phyloP scores from a whole-genome alignment of 2,113 vertebrate genomes.

The Urocitellus parryii region DNA sequence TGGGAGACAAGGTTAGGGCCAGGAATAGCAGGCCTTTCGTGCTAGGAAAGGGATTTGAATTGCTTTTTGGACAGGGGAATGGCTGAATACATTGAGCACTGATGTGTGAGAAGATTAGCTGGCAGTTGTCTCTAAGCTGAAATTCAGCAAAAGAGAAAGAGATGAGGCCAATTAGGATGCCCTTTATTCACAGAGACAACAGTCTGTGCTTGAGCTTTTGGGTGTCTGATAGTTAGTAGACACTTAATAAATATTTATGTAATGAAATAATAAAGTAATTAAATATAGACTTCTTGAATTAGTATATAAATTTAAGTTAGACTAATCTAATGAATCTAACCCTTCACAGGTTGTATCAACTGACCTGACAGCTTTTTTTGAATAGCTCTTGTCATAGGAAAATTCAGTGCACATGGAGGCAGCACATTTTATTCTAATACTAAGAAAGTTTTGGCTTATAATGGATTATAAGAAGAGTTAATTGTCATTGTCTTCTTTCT shows the following conservation, averaged over 20 bases:
- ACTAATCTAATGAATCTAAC: slow-evolving; percentile 15
- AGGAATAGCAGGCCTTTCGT: background rate
- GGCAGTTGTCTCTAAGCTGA: slow-evolving; percentile 55
- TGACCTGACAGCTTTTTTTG: slow-evolving; percentile 64
- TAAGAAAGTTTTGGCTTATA: slow-evolving; percentile 22
- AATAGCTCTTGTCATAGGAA: slow-evolving; percentile 50
- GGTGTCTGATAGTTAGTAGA: slow-evolving; percentile 62
- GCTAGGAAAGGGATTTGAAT: slow-evolving; percentile 48
- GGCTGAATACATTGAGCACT: slow-evolving; percentile 50
- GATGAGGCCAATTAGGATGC: slow-evolving; percentile 56
- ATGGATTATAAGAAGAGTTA: slow-evolving; percentile 11
- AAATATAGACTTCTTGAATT: slow-evolving; percentile 49
- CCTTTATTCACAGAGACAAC: slow-evolving; percentile 64
- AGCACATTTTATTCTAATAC: background rate
- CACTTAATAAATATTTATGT: slow-evolving; percentile 77
- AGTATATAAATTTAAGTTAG: slow-evolving; percentile 56
- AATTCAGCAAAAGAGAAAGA: slow-evolving; percentile 43
- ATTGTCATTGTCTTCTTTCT: background rate
- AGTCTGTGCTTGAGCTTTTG: slow-evolving; percentile 42
- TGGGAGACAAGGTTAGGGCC: background rate
- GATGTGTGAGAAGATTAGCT: slow-evolving; percentile 67
- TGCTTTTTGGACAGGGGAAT: slow-evolving; percentile 9
- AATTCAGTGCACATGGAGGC: background rate
- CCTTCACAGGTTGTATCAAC: slow-evolving; percentile 51
- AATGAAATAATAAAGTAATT: slow-evolving; percentile 72